Evolutionary conservation across 2,888 invertebrate species (phyloP), one percentile per base, ranked within the genome.

Genomic region (Chrysodeixis includens): DNA sequence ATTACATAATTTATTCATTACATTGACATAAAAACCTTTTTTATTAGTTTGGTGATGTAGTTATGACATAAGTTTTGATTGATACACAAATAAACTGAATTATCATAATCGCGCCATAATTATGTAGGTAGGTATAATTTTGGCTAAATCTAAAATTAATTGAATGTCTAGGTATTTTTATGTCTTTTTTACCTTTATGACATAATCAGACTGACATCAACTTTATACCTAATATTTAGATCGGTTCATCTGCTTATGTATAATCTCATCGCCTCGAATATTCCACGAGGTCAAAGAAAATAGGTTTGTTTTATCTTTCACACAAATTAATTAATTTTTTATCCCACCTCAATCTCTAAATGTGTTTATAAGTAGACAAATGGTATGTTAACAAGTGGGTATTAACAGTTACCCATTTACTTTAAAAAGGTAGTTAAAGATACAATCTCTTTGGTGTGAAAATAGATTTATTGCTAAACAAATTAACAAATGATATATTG

Each of bases 331-430:
- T 60, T 57, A 61, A 74, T 78, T 62, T 52, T 30, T 18, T 60
- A 63, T 67, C 52, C 74, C 66, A 30, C 52, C 30, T 57, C 52
- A 18, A n/a, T 78, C 2, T 30, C 30, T 30, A 35, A 77, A 76
- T 78, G 62, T 74, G 62, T 70, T 77, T 55, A 60, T 74, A 69
- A 66, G 64, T 51, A 66, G 69, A 78, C 64, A 78, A 78, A 76
- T 69, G 55, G 20, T 56, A 56, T 61, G 44, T 51, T 32, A 20
- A 57, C 35, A 60, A 22, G 56, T 58, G 49, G 35, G 55, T 12
- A 56, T 54, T 26, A 40, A 70, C 76, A 60, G 76, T 78, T 78
- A 60, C 32, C 44, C 1, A 35, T 9, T 40, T 40, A n/a, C 18
- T 9, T 16, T 16, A 60, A 61, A 30, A 61, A 44, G 3, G 7